Conservation (phyloP, 35 echinoderm and acorn worm genomes). For the Patiria miniata region DNA sequence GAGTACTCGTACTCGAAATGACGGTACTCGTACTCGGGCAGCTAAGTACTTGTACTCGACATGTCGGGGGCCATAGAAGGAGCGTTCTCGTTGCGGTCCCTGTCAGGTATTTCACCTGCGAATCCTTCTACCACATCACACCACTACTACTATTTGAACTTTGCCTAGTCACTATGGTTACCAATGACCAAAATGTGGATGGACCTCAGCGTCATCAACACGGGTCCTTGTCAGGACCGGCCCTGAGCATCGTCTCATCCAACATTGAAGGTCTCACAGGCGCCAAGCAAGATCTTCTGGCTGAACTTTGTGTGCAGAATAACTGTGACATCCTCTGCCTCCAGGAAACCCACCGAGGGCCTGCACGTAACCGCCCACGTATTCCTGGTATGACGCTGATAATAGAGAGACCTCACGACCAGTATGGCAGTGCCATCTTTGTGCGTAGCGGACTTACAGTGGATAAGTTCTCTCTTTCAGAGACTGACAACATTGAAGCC, state of each 20-base stretch:
- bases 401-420: conserved; percentile 29
- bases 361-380: background rate
- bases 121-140: background rate
- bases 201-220: background rate
- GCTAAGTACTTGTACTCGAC: too few relatives aligned
- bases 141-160: background rate
- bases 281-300: conserved; percentile 16
- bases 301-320: conserved; percentile 16
- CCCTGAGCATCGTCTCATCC: conserved; percentile 30
- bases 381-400: conserved; percentile 25
- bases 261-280: conserved; percentile 43
- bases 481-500: conserved; percentile 33
- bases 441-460: background rate
- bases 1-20: too few relatives aligned
- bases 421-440: conserved; percentile 38
- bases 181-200: conserved; percentile 17
- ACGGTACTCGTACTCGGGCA: too few relatives aligned
- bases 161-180: background rate
- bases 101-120: background rate
- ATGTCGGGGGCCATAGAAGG: background rate
- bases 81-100: background rate
- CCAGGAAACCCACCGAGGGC: conserved; percentile 21
- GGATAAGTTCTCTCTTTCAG: conserved; percentile 15
- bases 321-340: conserved; percentile 35
- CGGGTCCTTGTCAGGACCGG: conserved; percentile 48